Evolutionary conservation across 2,888 invertebrate genomes (phyloP).

Genomic region (Ametastegia equiseti): DNA sequence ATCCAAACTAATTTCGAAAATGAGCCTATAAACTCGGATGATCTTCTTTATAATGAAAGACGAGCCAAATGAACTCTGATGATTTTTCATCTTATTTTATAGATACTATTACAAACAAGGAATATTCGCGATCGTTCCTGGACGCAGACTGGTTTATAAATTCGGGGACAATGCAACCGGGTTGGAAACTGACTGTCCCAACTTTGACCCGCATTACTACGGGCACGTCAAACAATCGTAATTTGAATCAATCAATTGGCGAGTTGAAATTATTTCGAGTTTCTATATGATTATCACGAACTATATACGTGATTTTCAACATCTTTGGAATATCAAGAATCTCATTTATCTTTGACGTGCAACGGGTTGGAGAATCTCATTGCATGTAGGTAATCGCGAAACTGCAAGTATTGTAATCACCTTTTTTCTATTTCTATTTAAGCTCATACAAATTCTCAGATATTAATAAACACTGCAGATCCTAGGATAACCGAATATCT

Average conservation of each 20-base stretch:
- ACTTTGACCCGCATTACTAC: constrained; percentile 65
- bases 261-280: neutral
- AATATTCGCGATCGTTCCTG: constrained; percentile 86
- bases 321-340: too few species aligned
- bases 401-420: too few species aligned
- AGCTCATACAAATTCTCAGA: too few species aligned
- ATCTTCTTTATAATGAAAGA: neutral
- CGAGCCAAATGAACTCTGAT: neutral
- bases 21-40: too few species aligned
- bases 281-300: neutral
- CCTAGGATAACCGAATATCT: too few species aligned
- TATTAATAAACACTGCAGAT: too few species aligned
- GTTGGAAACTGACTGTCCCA: constrained; percentile 84
- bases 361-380: too few species aligned
- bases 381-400: too few species aligned
- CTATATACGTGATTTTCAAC: neutral
- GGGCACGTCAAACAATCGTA: neutral
- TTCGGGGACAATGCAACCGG: constrained; percentile 89
- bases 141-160: constrained; percentile 87
- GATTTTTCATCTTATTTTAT: constrained; percentile 44
- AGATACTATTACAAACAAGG: constrained; percentile 87
- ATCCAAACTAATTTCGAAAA: too few species aligned
- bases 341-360: too few species aligned
- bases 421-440: too few species aligned
- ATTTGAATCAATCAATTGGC: neutral